These are phyloP conservation scores for Lateolabrax maculatus DNA, from an alignment of 2,797 vertebrate genomes.

Conservation along the genomic window DNA sequence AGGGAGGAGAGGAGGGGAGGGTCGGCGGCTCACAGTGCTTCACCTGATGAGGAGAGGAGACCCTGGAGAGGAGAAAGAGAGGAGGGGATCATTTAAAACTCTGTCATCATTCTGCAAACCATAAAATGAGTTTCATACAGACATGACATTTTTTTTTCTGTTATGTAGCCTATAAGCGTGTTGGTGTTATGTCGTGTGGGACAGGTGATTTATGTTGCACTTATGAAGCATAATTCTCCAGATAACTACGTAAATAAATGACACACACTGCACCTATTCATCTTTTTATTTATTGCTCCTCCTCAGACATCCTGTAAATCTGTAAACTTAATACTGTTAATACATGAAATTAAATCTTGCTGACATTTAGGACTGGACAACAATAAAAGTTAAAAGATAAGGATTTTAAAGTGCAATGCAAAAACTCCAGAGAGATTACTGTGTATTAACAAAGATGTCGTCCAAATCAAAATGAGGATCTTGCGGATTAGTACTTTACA, in stretches of 20 bases:
- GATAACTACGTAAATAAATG: slow-evolving; percentile 32
- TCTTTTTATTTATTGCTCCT: slow-evolving; percentile 19
- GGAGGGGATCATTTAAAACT: neutral
- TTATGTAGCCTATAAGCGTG: neutral
- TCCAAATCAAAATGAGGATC: slow-evolving; percentile 2
- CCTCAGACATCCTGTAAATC: slow-evolving; percentile 11
- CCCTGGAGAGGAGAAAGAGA: slow-evolving; percentile 67
- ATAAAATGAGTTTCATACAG: neutral
- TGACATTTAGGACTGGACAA: slow-evolving; percentile 9
- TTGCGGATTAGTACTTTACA: neutral
- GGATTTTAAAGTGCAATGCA: neutral
- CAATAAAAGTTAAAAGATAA: slow-evolving; percentile 19
- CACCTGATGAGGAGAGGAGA: slow-evolving; percentile 74
- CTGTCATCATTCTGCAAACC: neutral
- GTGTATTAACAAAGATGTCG: neutral
- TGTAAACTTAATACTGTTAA: slow-evolving; percentile 9
- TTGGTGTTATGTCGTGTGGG: neutral
- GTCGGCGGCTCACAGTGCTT: slow-evolving; percentile 59
- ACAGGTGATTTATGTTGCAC: slow-evolving; percentile 9
- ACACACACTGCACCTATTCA: slow-evolving; percentile 18
- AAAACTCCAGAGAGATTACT: neutral
- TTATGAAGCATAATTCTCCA: neutral
- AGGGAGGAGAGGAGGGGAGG: slow-evolving; percentile 12
- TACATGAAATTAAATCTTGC: slow-evolving; percentile 3
- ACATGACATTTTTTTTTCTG: neutral